These are phyloP conservation scores for Hippoglossus hippoglossus DNA, from an alignment of 2,797 vertebrate species.

Conservation along the genomic window DNA sequence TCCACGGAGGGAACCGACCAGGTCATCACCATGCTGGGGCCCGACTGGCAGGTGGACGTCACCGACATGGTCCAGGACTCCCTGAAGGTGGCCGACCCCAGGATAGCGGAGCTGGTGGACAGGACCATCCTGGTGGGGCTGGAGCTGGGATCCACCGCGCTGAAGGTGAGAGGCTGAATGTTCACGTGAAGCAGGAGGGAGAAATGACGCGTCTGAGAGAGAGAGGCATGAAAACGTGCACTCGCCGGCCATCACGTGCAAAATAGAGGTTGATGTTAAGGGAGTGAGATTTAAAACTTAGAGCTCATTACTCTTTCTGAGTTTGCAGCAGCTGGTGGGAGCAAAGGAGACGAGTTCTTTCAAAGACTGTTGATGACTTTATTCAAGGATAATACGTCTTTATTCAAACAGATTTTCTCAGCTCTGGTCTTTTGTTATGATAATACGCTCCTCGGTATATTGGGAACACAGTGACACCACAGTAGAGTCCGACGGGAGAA, in stretches of 20 bases:
- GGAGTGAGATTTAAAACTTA: conserved; percentile 15
- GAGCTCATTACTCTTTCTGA: conserved; percentile 27
- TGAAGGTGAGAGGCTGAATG: conserved; percentile 87
- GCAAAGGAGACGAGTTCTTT: too few relatives aligned
- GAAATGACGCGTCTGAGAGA: conserved; percentile 15
- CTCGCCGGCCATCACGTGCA: neutral
- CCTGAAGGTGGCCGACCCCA: conserved; percentile 90
- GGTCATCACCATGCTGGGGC: conserved; percentile 97
- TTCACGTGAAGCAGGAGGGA: conserved; percentile 8
- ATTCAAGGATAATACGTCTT: neutral
- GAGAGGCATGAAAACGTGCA: neutral
- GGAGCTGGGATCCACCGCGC: conserved; percentile 90
- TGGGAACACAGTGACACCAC: too few relatives aligned
- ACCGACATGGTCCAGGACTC: conserved; percentile 96
- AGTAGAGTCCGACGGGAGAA: too few relatives aligned
- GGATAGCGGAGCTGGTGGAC: conserved; percentile 94
- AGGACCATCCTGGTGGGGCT: conserved; percentile 90
- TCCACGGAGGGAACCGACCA: conserved; percentile 94
- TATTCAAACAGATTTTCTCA: neutral
- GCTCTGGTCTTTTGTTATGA: too few relatives aligned
- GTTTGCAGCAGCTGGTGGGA: conserved; percentile 4
- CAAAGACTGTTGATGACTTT: too few relatives aligned
- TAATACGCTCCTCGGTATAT: too few relatives aligned
- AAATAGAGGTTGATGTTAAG: conserved; percentile 5
- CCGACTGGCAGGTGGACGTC: conserved; percentile 98